These are phyloP conservation scores for Drosophila ustulata DNA, from an alignment of 2,888 invertebrate species.

Conservation along the genomic window DNA sequence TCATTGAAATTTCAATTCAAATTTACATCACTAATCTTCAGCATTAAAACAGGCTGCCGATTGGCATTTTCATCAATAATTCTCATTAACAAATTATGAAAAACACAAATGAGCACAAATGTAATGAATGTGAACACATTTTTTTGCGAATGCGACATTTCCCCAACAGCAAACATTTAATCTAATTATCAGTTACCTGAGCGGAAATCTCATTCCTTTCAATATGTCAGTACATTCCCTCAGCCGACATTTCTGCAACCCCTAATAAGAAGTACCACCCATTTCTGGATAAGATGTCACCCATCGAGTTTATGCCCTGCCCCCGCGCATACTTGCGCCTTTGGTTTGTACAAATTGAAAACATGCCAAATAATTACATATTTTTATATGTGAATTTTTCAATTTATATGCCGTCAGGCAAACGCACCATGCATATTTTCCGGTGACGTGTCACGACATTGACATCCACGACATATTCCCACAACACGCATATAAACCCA, in stretches of 20 bases:
- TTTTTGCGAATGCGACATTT: constrained; percentile 14
- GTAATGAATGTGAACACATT: constrained; percentile 8
- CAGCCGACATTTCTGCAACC: constrained; percentile 14
- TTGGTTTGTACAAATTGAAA: constrained; percentile 74
- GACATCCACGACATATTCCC: constrained; percentile 61
- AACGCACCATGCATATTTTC: constrained; percentile 61
- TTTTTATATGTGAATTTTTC: constrained; percentile 78
- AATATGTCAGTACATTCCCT: constrained; percentile 10
- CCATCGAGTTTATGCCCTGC: background rate
- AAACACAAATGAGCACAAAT: constrained; percentile 1
- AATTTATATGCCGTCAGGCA: constrained; percentile 79
- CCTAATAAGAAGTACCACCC: constrained; percentile 5
- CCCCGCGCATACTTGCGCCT: constrained; percentile 15
- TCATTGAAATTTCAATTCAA: no score
- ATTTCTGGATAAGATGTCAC: background rate
- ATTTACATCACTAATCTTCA: background rate
- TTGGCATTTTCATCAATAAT: constrained; percentile 18
- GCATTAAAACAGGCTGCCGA: constrained; percentile 2
- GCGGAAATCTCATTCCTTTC: constrained; percentile 62
- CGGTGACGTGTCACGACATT: constrained; percentile 60
- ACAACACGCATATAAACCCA: constrained; percentile 39
- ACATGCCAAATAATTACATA: constrained; percentile 76
- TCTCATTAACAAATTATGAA: constrained; percentile 19
- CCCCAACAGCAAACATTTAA: constrained; percentile 38
- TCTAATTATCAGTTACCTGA: constrained; percentile 62